phyloP scores from a whole-genome alignment of 2,888 invertebrate genomes.

The Diogma glabrata region DNA sequence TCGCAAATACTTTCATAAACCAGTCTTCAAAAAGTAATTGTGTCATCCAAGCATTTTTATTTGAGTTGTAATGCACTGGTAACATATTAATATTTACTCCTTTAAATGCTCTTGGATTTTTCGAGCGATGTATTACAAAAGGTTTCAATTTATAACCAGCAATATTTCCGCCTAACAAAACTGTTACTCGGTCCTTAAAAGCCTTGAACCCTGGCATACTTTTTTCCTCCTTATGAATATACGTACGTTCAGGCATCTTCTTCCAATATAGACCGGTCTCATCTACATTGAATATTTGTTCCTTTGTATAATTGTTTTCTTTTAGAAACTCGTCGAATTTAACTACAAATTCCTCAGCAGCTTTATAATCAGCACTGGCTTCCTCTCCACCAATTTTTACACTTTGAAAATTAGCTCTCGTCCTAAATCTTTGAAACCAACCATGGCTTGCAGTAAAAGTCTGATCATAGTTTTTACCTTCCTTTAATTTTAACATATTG shows the following conservation, averaged over 20 bases:
- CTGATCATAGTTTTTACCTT: slow-evolving; percentile 6
- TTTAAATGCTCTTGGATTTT: slow-evolving; percentile 7
- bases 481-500: slow-evolving; percentile 8
- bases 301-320: slow-evolving; percentile 7
- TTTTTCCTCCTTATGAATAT: slow-evolving; percentile 6
- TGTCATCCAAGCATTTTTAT: not conserved
- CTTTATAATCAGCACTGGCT: slow-evolving; percentile 3
- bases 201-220: slow-evolving; percentile 4
- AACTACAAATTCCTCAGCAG: slow-evolving; percentile 6
- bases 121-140: slow-evolving; percentile 7
- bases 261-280: slow-evolving; percentile 1
- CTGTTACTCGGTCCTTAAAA: not conserved
- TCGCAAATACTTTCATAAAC: not conserved
- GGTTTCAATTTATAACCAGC: slow-evolving; percentile 8
- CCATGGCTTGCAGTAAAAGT: slow-evolving; percentile 7
- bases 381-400: slow-evolving; percentile 5
- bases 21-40: not conserved
- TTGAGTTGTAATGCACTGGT: slow-evolving; percentile 6
- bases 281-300: slow-evolving; percentile 4
- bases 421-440: slow-evolving; percentile 6
- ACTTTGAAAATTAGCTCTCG: slow-evolving; percentile 6
- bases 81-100: slow-evolving; percentile 8
- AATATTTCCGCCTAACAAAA: slow-evolving; percentile 1
- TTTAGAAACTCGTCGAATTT: slow-evolving; percentile 8
- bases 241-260: slow-evolving; percentile 8